Conservation (phyloP, 1,140 invertebrate species). For the Sarcophaga bullata region DNA sequence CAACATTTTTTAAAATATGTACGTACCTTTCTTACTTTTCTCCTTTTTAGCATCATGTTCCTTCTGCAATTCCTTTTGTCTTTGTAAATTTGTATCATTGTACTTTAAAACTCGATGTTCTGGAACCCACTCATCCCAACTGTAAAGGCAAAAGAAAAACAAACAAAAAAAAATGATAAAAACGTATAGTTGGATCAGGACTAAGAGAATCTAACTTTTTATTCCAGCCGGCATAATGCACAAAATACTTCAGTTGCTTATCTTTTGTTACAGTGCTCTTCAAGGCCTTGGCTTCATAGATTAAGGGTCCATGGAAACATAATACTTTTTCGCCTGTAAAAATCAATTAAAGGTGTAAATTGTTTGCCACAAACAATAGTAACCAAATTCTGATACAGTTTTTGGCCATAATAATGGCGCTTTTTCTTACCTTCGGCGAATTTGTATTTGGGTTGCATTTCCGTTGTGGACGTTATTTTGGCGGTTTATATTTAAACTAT, state of each 20-base stretch:
- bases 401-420: not conserved
- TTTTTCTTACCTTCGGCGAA: constrained; percentile 72
- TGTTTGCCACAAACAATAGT: not conserved
- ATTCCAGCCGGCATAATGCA: constrained; percentile 98
- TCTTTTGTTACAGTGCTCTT: constrained; percentile 85
- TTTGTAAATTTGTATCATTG: constrained; percentile 90
- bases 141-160: constrained; percentile 59
- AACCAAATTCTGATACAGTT: not conserved
- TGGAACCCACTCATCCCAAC: constrained; percentile 99
- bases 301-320: constrained; percentile 94
- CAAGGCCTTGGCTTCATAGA: constrained; percentile 96
- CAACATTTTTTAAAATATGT: not conserved
- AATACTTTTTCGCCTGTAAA: constrained; percentile 89
- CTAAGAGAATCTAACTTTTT: constrained; percentile 82
- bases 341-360: not conserved
- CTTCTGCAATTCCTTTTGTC: constrained; percentile 88
- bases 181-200: not conserved
- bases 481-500: constrained; percentile 8
- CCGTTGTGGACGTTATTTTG: constrained; percentile 46
- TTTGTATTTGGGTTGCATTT: constrained; percentile 70
- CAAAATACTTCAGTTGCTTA: constrained; percentile 89
- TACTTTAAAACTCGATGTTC: constrained; percentile 92
- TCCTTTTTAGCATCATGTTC: constrained; percentile 79
- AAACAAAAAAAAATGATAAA: not conserved
- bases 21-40: constrained; percentile 72